Base-by-base conservation (phyloP, 2,888 invertebrate species). In the Stenchaetothrips biformis region DNA sequence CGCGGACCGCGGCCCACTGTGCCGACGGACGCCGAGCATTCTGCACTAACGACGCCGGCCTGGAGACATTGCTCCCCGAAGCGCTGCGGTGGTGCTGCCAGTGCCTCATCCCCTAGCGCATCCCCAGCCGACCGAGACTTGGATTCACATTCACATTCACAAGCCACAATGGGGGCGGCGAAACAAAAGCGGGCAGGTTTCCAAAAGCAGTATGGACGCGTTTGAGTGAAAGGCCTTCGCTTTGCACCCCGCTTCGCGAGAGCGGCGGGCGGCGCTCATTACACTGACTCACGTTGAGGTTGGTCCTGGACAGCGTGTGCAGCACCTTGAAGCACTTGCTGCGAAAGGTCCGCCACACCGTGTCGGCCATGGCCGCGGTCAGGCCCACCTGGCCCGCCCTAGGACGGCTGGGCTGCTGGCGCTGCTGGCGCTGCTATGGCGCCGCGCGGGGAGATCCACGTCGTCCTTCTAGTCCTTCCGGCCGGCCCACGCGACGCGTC, bases 281-380 rank as follows among this genome's bases (percentile, higher is more conserved):
- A 37, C 37, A 37, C 37, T 37, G 37, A 21, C n/a, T 21, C 21
- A 9, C 25, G 25, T 25, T 74, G 67, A 67, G 67, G 21, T 67
- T 67, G 9, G 21, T 74, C 67, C 25, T 21, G 67, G 67, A 74
- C 25, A 74, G 25, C 21, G 21, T 74, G 67, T 74, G 67, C 9
- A 74, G 25, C 67, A 74, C 67, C 67, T 25, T 74, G 67, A 21
- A 74, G 67, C 67, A 74, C 67, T 21, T 74, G 67, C 25, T 74
- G 67, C 67, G 67, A 11, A 74, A 8, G 25, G 25, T 74, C 25
- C 67, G 7, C 67, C 67, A 74, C 21, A 74, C 67, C 21, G 67
- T 74, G 67, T 74, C 67, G 25, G 67, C 67, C 67, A 74, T 74
- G 67, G 21, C 67, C 21, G 67, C 21, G 53, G 37, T 4, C 37